These are phyloP conservation scores for Brachionichthys hirsutus DNA, from an alignment of 2,113 vertebrate species.

Conservation along the genomic window DNA sequence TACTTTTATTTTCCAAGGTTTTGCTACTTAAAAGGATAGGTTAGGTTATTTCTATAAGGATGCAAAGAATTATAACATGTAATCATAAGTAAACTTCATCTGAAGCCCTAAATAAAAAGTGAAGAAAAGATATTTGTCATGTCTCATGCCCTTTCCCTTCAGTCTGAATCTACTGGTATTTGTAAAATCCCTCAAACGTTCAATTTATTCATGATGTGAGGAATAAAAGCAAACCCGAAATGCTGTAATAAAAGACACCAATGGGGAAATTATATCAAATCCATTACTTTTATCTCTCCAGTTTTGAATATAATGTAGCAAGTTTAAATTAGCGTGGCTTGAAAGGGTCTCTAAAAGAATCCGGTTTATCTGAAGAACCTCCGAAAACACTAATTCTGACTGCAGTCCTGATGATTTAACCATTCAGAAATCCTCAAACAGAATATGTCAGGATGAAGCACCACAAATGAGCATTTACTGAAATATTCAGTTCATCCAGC, in stretches of 20 bases:
- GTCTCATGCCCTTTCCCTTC: not conserved
- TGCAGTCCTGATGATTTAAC: slow-evolving; percentile 22
- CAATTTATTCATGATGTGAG: slow-evolving; percentile 1
- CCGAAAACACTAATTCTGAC: slow-evolving; percentile 42
- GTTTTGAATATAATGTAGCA: slow-evolving; percentile 15
- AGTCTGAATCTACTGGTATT: not conserved
- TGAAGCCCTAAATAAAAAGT: too few relatives aligned
- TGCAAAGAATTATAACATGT: too few relatives aligned
- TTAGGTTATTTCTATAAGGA: too few relatives aligned
- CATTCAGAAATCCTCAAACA: slow-evolving; percentile 59
- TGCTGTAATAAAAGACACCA: slow-evolving; percentile 11
- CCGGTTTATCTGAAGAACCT: slow-evolving; percentile 50
- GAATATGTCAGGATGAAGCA: slow-evolving; percentile 44
- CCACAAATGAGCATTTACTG: slow-evolving; percentile 36
- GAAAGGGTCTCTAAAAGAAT: slow-evolving; percentile 49
- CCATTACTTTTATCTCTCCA: slow-evolving; percentile 32
- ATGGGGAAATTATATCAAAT: slow-evolving; percentile 13
- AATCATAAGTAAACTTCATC: too few relatives aligned
- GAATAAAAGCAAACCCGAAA: slow-evolving; percentile 14
- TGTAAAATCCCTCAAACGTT: not conserved
- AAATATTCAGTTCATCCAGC: slow-evolving; percentile 61
- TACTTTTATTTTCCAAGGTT: too few relatives aligned
- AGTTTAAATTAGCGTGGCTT: slow-evolving; percentile 19
- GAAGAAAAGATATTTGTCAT: too few relatives aligned
- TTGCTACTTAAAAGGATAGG: too few relatives aligned